Base-by-base conservation (phyloP, 2,888 invertebrate species). In the Panorpa germanica region DNA sequence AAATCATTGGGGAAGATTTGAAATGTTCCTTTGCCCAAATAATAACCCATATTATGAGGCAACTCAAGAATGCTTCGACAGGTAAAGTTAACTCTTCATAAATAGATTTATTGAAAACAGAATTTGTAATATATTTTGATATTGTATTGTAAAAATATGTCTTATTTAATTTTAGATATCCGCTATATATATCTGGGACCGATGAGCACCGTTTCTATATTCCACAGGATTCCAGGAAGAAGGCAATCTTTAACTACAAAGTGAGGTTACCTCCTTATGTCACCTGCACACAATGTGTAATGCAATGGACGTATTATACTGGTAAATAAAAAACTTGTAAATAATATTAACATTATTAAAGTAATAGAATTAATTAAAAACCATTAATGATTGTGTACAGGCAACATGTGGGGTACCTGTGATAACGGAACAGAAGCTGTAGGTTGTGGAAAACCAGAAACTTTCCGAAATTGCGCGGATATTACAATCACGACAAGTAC, bases 241-340 rank as follows among this genome's bases (percentile, higher is more conserved):
- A 68, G 46, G 69, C 60, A 34, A 54, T 54, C 33, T 69, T 70
- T 41, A 63, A 70, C 32, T 82, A 83, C 49, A 63, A 69, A 37
- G 80, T 86, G 1, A 63, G 70, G 3, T 57, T 90, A 28, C 90
- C 90, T 0, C 61, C 80, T 0, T 82, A 76, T 43, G 51, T 90
- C 3, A 82, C 82, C 0, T 90, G 88, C 45, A 72, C 77, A 1
- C 83, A 85, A 43, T 90, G 90, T 45, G 81, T 90, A 4, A 49
- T 90, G n/a, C 86, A 88, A 47, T 90, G 90, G 90, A 83, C 74
- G 33, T 90, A 88, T 50, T 78, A 74, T 41, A 85, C 88, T 33
- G 80, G 81, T 66, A 44, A 38, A 34, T 31, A 14, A 16, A 17
- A 21, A 23, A 28, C 10, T 29, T 32, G 10, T 31, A 17, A 16